Conservation (phyloP, 1,140 invertebrate species). For the Microplitis mediator region DNA sequence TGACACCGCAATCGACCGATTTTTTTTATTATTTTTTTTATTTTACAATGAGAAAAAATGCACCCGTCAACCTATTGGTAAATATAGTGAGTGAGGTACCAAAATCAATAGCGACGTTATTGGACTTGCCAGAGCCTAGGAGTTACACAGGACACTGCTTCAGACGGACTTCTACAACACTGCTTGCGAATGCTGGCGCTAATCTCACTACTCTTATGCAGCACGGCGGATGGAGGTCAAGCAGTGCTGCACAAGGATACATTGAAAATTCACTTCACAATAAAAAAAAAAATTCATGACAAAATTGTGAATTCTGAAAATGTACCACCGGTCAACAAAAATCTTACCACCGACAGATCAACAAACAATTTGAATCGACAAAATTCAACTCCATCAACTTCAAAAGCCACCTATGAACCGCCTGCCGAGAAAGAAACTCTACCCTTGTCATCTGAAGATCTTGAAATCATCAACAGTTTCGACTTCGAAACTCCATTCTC, state of each 20-base stretch:
- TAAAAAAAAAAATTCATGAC: not conserved
- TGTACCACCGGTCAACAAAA: not conserved
- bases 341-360: not conserved
- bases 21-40: slow-evolving; percentile 24
- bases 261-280: not conserved
- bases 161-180: slow-evolving; percentile 45
- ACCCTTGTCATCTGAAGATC: too few species aligned
- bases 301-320: not conserved
- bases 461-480: too few species aligned
- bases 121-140: not conserved
- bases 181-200: not conserved
- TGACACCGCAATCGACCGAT: slow-evolving; percentile 7
- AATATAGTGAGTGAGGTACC: not conserved
- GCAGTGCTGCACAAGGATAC: not conserved
- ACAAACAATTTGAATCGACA: too few species aligned
- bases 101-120: not conserved
- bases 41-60: slow-evolving; percentile 27
- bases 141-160: slow-evolving; percentile 18
- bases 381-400: too few species aligned
- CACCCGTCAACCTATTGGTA: not conserved
- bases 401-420: too few species aligned
- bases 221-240: not conserved
- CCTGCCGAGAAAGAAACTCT: too few species aligned
- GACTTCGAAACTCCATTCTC: too few species aligned
- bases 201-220: not conserved